Base-by-base conservation (phyloP, 2,113 vertebrate genomes). In the Kryptolebias marmoratus region DNA sequence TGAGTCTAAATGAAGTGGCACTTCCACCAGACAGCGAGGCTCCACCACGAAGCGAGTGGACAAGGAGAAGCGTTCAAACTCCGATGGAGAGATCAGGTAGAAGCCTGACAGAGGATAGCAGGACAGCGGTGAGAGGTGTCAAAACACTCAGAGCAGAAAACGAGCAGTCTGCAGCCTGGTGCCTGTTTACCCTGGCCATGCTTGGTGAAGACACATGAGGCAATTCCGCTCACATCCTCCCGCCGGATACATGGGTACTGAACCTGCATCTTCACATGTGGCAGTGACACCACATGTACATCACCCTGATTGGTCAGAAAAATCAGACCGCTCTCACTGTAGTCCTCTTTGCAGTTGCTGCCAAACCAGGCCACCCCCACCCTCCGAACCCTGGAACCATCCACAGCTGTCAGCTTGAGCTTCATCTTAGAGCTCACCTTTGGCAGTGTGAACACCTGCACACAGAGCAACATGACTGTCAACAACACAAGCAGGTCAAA, bases 161-260 rank as follows among this genome's bases (percentile, higher is more conserved):
- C 27, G 0, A 8, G 2, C 4, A 15, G 59, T 4, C 11, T n/a
- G 62, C 2, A n/a, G 10, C 7, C 0, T 45, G 42, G 22, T 32
- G 10, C 7, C 0, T 45, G 42, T 27, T 32, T 79, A 99, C 98
- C 98, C 93, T 99, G 98, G 60, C 97, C 97, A 0, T 96, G 94
- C 55, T 95, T 98, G 58, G 97, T 99, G 94, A 99, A 99, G 84
- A 99, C 97, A 0, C 98, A 99, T 50, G 98, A 99, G 0, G 98
- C 97, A 10, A 99, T 99, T 77, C 97, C 98, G 0, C 97, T 99
- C 67, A 98, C 96, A 7, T 99, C 98, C 89, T 98, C 97, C 47
- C 95, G 92, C 69, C 97, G 96, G 84, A 99, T 96, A 82, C 98
- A 99, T 60, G 95, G 94, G 80, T 96, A 95, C 2, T 96, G 96